Base-by-base conservation (phyloP, 2,113 vertebrate genomes). In the Gorsachius goisagi region DNA sequence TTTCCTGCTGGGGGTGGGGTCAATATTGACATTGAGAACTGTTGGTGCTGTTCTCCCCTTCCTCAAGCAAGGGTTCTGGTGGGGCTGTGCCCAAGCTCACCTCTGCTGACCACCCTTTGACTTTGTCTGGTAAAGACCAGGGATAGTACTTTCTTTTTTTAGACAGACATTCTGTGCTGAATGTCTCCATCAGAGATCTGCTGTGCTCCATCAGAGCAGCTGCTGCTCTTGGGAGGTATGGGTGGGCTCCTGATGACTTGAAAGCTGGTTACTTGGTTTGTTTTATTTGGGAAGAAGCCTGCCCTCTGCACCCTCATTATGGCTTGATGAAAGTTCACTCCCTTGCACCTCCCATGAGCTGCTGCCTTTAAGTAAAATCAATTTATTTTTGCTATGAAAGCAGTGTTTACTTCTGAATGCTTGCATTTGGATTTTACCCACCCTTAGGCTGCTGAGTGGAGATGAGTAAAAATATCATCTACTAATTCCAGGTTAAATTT, bases 361-460 rank as follows among this genome's bases (percentile, higher is more conserved):
- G 33, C 50, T 78, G 58, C 44, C 67, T 88, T 59, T 47, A 50
- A 80, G 33, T 49, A 55, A 86, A 90, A 77, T 73, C 6, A 44
- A 14, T 58, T 23, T 9, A 45, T 23, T 11, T 56, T 68, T 68
- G 32, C 84, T 80, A 2, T 17, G 55, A 89, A 79, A 32, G 35
- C 58, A 66, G 5, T 26, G 15, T 17, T 4, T 1, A 1, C 44
- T 52, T 72, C 66, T 35, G 59, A 83, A 44, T 0, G 1, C 27
- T 49, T 73, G 27, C 41, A 12, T 39, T 39, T 62, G 55, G 27
- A 12, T 68, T 68, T 78, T 68, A 22, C 37, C 35, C 12, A 27
- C 41, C 41, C 28, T 50, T 20, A 32, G 33, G 27, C 47, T 62
- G 9, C 59, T 28, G 60, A 68, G 44, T 12, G 22, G 67, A 41